A percentile compares a stretch with the other conserved stretches of the same genome.
Conservation (phyloP, 2,888 invertebrate species). For the Philereme vetulata region DNA sequence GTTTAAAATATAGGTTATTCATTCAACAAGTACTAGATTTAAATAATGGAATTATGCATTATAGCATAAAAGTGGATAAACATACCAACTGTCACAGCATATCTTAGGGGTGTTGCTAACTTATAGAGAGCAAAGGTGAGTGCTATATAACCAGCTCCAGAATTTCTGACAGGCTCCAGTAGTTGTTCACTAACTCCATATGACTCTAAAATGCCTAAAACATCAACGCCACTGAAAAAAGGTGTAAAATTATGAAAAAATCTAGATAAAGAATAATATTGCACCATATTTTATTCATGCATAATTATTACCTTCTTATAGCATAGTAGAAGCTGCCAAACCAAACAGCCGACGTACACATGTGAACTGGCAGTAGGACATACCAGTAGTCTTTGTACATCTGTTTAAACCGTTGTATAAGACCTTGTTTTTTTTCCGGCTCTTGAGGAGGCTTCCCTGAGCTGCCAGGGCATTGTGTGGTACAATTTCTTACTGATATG, state of each 20-base stretch:
- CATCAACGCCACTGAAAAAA: slow-evolving; percentile 94
- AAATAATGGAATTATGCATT: background rate
- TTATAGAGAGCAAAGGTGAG: slow-evolving; percentile 97
- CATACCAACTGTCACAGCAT: slow-evolving; percentile 94
- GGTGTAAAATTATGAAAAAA: slow-evolving; percentile 14
- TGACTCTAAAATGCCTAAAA: slow-evolving; percentile 90
- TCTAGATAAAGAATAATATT: slow-evolving; percentile 5
- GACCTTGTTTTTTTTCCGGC: slow-evolving; percentile 76
- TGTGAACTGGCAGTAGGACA: slow-evolving; percentile 96
- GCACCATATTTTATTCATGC: slow-evolving; percentile 9
- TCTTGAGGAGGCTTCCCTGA: slow-evolving; percentile 42
- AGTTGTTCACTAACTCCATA: slow-evolving; percentile 91
- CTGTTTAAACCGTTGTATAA: slow-evolving; percentile 86
- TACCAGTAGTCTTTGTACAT: slow-evolving; percentile 99
- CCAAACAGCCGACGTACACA: slow-evolving; percentile 94
- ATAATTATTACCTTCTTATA: slow-evolving; percentile 88
- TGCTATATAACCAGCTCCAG: slow-evolving; percentile 94
- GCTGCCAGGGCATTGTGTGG: slow-evolving; percentile 44
- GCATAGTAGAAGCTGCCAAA: slow-evolving; percentile 93
- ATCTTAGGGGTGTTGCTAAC: slow-evolving; percentile 94
- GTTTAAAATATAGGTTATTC: background rate
- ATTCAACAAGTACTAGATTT: background rate
- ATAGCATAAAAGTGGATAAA: background rate
- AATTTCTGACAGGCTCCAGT: slow-evolving; percentile 89
- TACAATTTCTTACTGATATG: slow-evolving; percentile 46